A percentile compares a stretch with the other conserved stretches of the same genome.
Evolutionary conservation across 2,113 vertebrate species (phyloP).

Genomic region (Halcyon senegalensis): DNA sequence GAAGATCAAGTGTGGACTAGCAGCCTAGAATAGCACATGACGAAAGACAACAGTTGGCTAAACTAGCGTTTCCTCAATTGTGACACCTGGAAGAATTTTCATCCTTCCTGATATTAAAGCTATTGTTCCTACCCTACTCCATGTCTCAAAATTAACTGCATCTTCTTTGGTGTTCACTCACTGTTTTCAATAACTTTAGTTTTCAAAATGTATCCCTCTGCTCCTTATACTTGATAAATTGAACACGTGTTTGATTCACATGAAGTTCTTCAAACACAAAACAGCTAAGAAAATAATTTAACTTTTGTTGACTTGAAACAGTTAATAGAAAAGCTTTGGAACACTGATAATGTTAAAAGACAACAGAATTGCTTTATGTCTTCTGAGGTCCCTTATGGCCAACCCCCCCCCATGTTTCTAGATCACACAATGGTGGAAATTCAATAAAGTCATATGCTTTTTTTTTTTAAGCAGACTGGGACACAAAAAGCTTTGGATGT

Average conservation of each 20-base stretch:
- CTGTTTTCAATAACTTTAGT: neutral
- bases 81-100: neutral
- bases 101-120: neutral
- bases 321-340: neutral
- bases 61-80: neutral
- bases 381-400: neutral
- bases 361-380: neutral
- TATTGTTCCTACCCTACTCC: neutral
- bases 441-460: neutral
- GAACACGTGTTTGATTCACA: neutral
- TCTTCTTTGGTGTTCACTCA: neutral
- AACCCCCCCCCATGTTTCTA: neutral
- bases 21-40: neutral
- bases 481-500: neutral
- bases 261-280: neutral
- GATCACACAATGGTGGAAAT: neutral
- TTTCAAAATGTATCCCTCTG: neutral
- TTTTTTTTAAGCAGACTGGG: neutral
- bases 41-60: neutral
- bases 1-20: neutral
- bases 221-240: neutral
- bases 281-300: neutral
- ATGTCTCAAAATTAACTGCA: neutral
- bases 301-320: neutral
- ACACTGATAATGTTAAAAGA: neutral